Evolutionary conservation across 2,113 vertebrate genomes (phyloP).

Genomic region (Pholis gunnellus): DNA sequence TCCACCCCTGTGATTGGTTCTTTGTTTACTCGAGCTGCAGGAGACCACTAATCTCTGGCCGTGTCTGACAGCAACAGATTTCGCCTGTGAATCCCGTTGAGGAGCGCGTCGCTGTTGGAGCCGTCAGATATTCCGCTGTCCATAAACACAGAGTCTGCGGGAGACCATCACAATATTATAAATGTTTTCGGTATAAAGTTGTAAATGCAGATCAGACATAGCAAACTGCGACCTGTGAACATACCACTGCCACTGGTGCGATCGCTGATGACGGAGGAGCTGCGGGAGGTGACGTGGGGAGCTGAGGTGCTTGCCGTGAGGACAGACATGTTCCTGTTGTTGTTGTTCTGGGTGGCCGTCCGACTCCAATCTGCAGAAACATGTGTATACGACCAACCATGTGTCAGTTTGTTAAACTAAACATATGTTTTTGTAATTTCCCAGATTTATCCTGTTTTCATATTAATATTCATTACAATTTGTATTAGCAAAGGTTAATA

Average conservation of each 20-base stretch:
- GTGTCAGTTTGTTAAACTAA: not conserved
- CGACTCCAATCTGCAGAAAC: slow-evolving; percentile 83
- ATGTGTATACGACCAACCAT: not conserved
- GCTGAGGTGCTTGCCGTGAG: slow-evolving; percentile 6
- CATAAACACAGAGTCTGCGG: slow-evolving; percentile 49
- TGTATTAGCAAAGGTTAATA: too few species aligned
- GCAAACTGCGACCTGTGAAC: not conserved
- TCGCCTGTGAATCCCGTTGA: slow-evolving; percentile 68
- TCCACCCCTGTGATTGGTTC: not conserved
- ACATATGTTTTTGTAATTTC: not conserved
- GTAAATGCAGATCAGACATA: not conserved
- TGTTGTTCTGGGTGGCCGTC: slow-evolving; percentile 69
- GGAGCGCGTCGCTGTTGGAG: slow-evolving; percentile 72
- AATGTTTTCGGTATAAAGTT: too few species aligned
- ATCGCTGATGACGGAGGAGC: slow-evolving; percentile 69
- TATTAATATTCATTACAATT: not conserved
- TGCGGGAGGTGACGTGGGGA: slow-evolving; percentile 37
- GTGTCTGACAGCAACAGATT: not conserved
- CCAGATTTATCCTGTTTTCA: not conserved
- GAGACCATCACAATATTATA: not conserved
- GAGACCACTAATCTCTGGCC: not conserved
- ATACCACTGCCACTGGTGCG: slow-evolving; percentile 61
- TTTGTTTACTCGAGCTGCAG: not conserved
- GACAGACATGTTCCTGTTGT: slow-evolving; percentile 40
- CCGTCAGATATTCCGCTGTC: slow-evolving; percentile 71